A percentile compares a stretch with the other conserved stretches of the same genome.
These are phyloP conservation scores for Listronotus bonariensis DNA, from an alignment of 1,140 invertebrate genomes.

Conservation along the genomic window DNA sequence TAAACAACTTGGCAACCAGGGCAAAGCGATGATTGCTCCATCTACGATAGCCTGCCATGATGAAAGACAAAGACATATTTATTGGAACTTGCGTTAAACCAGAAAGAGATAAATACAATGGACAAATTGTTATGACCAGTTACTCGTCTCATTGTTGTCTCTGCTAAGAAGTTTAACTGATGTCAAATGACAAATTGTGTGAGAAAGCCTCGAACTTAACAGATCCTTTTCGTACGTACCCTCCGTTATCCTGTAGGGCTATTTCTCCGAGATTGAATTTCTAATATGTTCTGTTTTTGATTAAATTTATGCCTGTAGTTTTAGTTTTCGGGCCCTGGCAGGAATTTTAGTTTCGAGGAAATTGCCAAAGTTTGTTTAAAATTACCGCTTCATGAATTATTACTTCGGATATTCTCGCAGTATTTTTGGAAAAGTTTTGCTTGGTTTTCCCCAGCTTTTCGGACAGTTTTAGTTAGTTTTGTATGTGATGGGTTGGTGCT, in stretches of 20 bases:
- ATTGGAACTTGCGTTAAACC: too few species aligned
- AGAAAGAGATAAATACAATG: too few species aligned
- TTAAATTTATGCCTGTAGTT: slow-evolving; percentile 54
- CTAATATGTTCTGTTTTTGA: slow-evolving; percentile 57
- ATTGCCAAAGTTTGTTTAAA: slow-evolving; percentile 47
- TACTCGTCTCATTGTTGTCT: too few species aligned
- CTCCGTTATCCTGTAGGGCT: slow-evolving; percentile 50
- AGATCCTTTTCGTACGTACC: slow-evolving; percentile 22
- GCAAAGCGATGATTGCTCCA: too few species aligned
- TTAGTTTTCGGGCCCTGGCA: slow-evolving; percentile 44
- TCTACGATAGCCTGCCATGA: too few species aligned
- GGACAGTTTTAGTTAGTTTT: slow-evolving; percentile 31
- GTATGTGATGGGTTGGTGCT: slow-evolving; percentile 28
- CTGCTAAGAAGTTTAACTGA: too few species aligned
- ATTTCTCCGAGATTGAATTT: slow-evolving; percentile 56
- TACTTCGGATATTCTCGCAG: slow-evolving; percentile 31
- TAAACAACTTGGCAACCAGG: too few species aligned
- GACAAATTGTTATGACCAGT: too few species aligned
- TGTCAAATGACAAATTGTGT: too few species aligned
- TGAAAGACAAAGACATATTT: too few species aligned
- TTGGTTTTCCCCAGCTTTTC: slow-evolving; percentile 25
- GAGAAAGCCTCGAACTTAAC: slow-evolving; percentile 38
- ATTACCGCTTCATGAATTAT: slow-evolving; percentile 46
- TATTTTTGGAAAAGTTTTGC: slow-evolving; percentile 26
- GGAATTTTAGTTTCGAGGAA: slow-evolving; percentile 45